phyloP scores from a whole-genome alignment of 2,113 vertebrate species.

The Cygnus buccinator region DNA sequence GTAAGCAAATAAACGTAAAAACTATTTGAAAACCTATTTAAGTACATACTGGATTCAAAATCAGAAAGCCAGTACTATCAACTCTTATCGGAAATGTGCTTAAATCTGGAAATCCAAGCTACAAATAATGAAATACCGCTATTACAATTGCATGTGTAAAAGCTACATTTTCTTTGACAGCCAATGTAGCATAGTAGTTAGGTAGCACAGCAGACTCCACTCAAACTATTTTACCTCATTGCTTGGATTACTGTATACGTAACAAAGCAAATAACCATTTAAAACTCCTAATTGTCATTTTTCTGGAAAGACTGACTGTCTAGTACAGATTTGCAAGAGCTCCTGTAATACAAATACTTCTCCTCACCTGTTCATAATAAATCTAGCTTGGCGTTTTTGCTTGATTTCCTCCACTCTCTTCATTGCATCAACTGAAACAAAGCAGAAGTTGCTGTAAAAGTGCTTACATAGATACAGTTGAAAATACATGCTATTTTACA shows the following conservation, averaged over 20 bases:
- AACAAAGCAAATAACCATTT: not conserved
- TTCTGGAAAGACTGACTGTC: not conserved
- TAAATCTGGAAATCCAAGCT: not conserved
- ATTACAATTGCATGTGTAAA: not conserved
- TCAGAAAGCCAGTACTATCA: not conserved
- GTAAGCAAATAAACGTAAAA: not conserved
- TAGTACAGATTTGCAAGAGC: not conserved
- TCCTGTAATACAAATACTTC: not conserved
- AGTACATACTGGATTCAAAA: not conserved
- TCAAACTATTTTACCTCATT: not conserved
- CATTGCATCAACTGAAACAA: constrained; percentile 90
- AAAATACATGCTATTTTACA: not conserved
- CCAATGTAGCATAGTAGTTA: not conserved
- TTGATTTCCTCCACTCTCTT: constrained; percentile 94
- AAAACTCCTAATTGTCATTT: not conserved
- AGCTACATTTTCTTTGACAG: not conserved
- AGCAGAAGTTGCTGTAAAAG: constrained; percentile 13
- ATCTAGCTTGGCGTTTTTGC: constrained; percentile 91
- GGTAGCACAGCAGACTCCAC: accelerated
- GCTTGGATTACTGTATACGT: not conserved
- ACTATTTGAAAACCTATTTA: not conserved
- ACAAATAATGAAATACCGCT: not conserved
- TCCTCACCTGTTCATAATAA: constrained; percentile 94
- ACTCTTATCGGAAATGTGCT: not conserved
- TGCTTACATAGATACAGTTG: not conserved